These are phyloP conservation scores for Benthosema pterotum DNA, from an alignment of 2,797 vertebrate species.

Conservation along the genomic window DNA sequence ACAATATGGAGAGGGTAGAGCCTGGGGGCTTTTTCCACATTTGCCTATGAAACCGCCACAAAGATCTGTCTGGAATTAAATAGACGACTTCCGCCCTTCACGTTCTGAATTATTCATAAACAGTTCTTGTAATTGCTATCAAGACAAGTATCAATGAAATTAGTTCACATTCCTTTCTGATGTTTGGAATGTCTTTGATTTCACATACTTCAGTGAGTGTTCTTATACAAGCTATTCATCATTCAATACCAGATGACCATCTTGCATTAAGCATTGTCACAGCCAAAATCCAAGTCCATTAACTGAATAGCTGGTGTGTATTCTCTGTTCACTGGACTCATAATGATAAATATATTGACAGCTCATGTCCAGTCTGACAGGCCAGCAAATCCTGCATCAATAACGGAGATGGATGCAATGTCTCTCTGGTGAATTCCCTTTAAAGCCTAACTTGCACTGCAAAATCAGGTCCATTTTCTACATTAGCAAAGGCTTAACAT, in stretches of 20 bases:
- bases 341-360: conserved; percentile 53
- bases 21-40: conserved; percentile 83
- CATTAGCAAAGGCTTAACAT: too few species aligned
- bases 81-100: conserved; percentile 19
- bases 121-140: not conserved
- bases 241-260: not conserved
- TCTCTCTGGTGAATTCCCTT: conserved; percentile 41
- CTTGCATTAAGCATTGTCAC: not conserved
- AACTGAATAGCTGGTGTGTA: conserved; percentile 1
- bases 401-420: conserved; percentile 51
- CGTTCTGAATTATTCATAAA: conserved; percentile 11
- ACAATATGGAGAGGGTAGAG: conserved; percentile 64
- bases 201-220: not conserved
- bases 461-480: too few species aligned
- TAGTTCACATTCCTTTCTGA: too few species aligned
- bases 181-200: not conserved
- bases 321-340: conserved; percentile 2
- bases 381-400: conserved; percentile 50
- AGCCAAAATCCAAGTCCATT: conserved; percentile 11
- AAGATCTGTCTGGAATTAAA: conserved; percentile 43
- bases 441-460: not conserved
- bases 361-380: conserved; percentile 18
- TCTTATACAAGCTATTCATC: not conserved
- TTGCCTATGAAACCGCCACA: conserved; percentile 70
- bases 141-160: not conserved